Conservation (phyloP, 2,113 vertebrate genomes). For the Platysternon megacephalum region DNA sequence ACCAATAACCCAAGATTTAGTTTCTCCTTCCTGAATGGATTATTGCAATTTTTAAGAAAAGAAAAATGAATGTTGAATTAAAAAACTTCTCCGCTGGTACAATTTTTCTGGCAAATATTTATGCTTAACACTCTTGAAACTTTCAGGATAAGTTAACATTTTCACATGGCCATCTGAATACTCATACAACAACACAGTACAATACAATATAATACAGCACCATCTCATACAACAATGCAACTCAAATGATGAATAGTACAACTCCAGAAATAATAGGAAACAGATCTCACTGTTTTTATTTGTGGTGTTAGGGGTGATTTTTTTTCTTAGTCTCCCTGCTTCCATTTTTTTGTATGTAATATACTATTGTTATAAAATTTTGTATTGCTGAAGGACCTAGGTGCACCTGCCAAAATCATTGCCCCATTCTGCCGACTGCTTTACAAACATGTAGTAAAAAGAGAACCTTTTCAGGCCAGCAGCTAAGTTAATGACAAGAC, state of each 20-base stretch:
- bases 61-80: background rate
- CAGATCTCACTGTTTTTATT: constrained; percentile 22
- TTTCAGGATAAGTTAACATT: constrained; percentile 1
- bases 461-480: background rate
- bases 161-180: constrained; percentile 15
- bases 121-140: constrained; percentile 16
- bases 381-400: background rate
- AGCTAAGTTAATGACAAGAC: background rate
- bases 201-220: background rate
- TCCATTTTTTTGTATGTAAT: background rate
- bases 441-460: constrained; percentile 8
- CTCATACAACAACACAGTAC: background rate
- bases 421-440: background rate
- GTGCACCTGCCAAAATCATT: constrained; percentile 25
- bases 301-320: constrained; percentile 1
- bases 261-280: constrained; percentile 31
- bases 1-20: background rate
- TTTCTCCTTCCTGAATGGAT: background rate
- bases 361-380: constrained; percentile 14
- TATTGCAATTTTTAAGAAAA: background rate
- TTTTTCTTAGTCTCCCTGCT: background rate
- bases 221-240: background rate
- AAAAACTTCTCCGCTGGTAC: background rate
- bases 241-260: background rate
- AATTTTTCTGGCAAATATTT: background rate